Percentiles rank a stretch among this genome's conserved stretches.
Conservation (phyloP, 2,888 invertebrate species). For the Keiferia lycopersicella region DNA sequence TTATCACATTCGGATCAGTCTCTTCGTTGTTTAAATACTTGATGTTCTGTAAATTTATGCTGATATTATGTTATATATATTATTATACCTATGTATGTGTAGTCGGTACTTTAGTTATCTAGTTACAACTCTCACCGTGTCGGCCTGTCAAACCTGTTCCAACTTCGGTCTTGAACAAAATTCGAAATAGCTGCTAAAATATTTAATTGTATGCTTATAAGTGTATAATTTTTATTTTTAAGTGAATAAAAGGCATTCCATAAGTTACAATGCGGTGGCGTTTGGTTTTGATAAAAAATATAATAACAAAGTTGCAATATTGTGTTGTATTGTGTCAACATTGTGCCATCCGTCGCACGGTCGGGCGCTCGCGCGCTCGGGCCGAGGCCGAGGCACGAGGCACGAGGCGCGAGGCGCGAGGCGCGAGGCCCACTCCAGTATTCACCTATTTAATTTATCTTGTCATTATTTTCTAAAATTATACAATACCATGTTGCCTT, state of each 20-base stretch:
- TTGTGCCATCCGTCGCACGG: slow-evolving; percentile 69
- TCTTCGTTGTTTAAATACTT: slow-evolving; percentile 39
- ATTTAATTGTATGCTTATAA: slow-evolving; percentile 66
- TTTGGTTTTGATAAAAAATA: slow-evolving; percentile 55
- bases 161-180: slow-evolving; percentile 55
- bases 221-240: slow-evolving; percentile 69
- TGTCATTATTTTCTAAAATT: slow-evolving; percentile 69
- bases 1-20: slow-evolving; percentile 50
- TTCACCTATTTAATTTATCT: slow-evolving; percentile 51
- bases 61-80: slow-evolving; percentile 49
- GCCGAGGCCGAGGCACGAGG: too few species aligned
- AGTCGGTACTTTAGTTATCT: slow-evolving; percentile 35
- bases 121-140: slow-evolving; percentile 28
- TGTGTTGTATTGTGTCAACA: slow-evolving; percentile 56
- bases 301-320: slow-evolving; percentile 50
- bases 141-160: slow-evolving; percentile 44
- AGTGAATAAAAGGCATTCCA: slow-evolving; percentile 79
- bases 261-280: slow-evolving; percentile 72
- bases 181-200: slow-evolving; percentile 53
- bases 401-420: too few species aligned
- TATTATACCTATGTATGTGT: slow-evolving; percentile 33
- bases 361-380: too few species aligned
- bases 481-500: slow-evolving; percentile 81
- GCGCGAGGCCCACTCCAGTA: slow-evolving; percentile 41
- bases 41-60: slow-evolving; percentile 41